Evolutionary conservation across 2,888 invertebrate species (phyloP).

Genomic region (Drosophila merina): DNA sequence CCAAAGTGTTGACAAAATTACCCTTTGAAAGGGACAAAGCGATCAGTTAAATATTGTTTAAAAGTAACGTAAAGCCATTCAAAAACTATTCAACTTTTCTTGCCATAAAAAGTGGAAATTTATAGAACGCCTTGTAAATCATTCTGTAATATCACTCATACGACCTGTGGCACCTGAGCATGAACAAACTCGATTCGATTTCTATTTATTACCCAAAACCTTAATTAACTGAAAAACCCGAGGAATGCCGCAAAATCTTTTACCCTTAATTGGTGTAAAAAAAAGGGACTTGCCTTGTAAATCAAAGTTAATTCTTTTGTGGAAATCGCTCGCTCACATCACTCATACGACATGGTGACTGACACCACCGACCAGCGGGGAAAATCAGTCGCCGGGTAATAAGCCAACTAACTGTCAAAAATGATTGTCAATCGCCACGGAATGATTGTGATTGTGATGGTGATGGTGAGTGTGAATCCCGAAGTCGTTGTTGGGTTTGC

Average conservation of each 20-base stretch:
- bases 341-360: constrained; percentile 51
- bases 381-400: constrained; percentile 53
- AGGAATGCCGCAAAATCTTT: background rate
- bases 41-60: background rate
- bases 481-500: constrained; percentile 2
- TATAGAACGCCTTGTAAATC: no score
- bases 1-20: background rate
- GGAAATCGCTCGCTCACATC: constrained; percentile 24
- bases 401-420: constrained; percentile 57
- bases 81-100: background rate
- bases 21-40: background rate
- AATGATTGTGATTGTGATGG: constrained; percentile 33
- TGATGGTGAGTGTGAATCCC: background rate
- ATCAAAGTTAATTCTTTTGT: constrained; percentile 13
- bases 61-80: background rate
- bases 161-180: constrained; percentile 24
- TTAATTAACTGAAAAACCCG: background rate
- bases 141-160: constrained; percentile 29
- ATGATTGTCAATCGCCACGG: constrained; percentile 28
- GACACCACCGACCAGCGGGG: background rate
- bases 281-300: constrained; percentile 9
- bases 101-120: background rate
- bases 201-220: background rate
- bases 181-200: background rate
- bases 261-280: background rate